These are phyloP conservation scores for Chloroceryle amazona DNA, from an alignment of 2,797 vertebrate genomes.

Conservation along the genomic window DNA sequence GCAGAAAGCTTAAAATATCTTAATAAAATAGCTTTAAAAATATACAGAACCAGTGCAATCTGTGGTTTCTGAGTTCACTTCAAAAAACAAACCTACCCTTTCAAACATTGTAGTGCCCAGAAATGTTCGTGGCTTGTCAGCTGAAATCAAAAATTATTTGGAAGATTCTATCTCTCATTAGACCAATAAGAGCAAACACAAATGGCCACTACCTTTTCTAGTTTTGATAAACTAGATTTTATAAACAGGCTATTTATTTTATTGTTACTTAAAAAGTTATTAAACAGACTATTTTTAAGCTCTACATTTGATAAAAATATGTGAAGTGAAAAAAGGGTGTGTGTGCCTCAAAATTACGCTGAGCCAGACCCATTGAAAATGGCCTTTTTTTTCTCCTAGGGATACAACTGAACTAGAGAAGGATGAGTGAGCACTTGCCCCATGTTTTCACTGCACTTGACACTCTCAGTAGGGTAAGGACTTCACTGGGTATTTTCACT, in stretches of 20 bases:
- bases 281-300: neutral
- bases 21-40: neutral
- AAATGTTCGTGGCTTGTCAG: rapidly evolving
- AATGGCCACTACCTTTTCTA: neutral
- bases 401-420: neutral
- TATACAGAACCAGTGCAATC: neutral
- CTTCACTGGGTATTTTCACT: neutral
- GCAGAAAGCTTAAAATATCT: neutral
- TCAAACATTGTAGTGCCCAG: rapidly evolving
- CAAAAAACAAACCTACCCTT: neutral
- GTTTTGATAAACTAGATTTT: neutral
- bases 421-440: neutral
- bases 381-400: rapidly evolving
- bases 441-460: neutral
- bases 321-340: rapidly evolving
- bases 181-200: neutral
- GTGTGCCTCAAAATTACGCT: neutral
- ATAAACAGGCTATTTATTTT: no score
- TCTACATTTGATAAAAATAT: neutral
- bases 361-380: neutral
- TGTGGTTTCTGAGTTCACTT: neutral
- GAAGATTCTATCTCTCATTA: neutral
- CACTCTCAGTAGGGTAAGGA: neutral
- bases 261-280: no score
- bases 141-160: neutral